Conservation (phyloP, 2,113 vertebrate species). For the Cromileptes altivelis region DNA sequence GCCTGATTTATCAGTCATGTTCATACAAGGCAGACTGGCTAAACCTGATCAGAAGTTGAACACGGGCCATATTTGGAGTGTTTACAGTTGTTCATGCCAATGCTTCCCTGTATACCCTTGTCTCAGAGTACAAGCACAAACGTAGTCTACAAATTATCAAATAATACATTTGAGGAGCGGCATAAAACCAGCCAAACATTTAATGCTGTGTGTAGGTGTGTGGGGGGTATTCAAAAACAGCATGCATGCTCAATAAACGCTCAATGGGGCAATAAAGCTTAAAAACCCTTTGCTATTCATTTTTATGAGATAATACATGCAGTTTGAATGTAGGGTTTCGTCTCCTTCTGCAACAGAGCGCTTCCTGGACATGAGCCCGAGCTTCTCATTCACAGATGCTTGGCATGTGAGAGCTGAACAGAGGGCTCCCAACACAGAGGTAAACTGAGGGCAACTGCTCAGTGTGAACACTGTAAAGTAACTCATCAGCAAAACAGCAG, state of each 20-base stretch:
- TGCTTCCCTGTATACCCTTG: not conserved
- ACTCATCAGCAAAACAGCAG: conserved; percentile 79
- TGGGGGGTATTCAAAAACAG: conserved; percentile 35
- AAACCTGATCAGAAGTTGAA: not conserved
- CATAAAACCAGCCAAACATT: conserved; percentile 25
- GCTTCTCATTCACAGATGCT: conserved; percentile 70
- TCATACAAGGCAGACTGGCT: not conserved
- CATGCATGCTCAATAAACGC: conserved; percentile 37
- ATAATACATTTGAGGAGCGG: conserved; percentile 11
- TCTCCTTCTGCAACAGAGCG: conserved; percentile 37
- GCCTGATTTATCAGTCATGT: not conserved
- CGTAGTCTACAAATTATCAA: conserved; percentile 25
- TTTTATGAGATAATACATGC: conserved; percentile 50
- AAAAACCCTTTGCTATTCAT: conserved; percentile 36
- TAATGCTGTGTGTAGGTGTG: conserved; percentile 21
- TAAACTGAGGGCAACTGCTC: conserved; percentile 76
- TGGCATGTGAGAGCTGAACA: conserved; percentile 55
- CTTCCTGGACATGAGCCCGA: conserved; percentile 62
- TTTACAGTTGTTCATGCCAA: not conserved
- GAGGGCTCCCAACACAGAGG: conserved; percentile 63
- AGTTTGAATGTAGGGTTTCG: conserved; percentile 32
- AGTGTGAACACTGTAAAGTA: conserved; percentile 71
- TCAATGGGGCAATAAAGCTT: conserved; percentile 39
- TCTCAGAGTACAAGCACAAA: not conserved
- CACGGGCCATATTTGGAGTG: not conserved